Evolutionary conservation across 2,797 vertebrate genomes (phyloP), one percentile per base, ranked within the genome.

Genomic region (Cheracebus regulus): DNA sequence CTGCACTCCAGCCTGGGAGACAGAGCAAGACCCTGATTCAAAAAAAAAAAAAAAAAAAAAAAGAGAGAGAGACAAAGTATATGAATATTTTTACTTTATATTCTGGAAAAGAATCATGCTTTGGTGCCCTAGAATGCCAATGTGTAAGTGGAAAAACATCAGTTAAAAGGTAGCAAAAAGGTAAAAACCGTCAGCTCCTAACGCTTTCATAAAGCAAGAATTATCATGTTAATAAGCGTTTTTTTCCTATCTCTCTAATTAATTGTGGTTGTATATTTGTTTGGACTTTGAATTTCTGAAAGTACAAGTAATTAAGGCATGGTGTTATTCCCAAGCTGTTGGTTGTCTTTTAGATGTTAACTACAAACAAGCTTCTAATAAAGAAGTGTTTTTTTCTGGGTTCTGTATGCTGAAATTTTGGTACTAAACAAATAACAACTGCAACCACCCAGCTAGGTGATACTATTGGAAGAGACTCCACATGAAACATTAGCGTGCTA

Each of bases 221-320:
- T 80, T n/a, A 52, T 39, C 24, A 15, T 4, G 4, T 85, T 57
- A 39, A 55, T 79, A 44, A 90, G 33, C 1, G 20, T 20, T 70
- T 19, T 83, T 20, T 67, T 79, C 28, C 2, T 52, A 4, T 58
- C 36, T 85, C 15, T 91, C 12, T 93, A 39, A 76, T 88, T 82
- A 93, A 96, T 73, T 52, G 70, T 55, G 52, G 41, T 48, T 80
- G 58, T 79, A 41, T 79, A 36, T 93, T 93, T 92, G 30, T 61
- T 93, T 87, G 70, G 83, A 75, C 79, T 33, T 90, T 82, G 83
- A 78, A 46, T 85, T 95, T 96, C 5, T 79, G 58, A 86, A 96
- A 83, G 28, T 26, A 46, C n/a, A 85, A 88, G 30, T 39, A 70
- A 96, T 95, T 87, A 95, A 89, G 90, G 7, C 24, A 12, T 36